Base-by-base conservation (phyloP, 2,888 invertebrate genomes). In the Slavum lentiscoides region DNA sequence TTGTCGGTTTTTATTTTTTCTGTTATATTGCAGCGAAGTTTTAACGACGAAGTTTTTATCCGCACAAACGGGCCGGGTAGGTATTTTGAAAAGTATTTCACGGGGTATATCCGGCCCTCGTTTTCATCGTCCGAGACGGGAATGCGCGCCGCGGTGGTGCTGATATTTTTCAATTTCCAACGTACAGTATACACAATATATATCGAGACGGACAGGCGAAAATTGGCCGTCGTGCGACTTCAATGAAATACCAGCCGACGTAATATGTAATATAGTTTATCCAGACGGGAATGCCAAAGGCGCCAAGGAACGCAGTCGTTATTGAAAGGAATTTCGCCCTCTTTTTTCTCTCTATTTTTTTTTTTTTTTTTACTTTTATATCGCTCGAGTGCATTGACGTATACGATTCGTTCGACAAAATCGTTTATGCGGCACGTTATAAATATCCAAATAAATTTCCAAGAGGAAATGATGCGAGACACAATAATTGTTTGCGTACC, bases 121-220 rank as follows among this genome's bases (percentile, higher is more conserved):
- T 5, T 4, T 15, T 7, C 2, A 4, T 30, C 53, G 11, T 15
- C 59, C 11, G 30, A 19, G 13, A n/a, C 69, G n/a, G 77, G 69
- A 77, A 80, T 80, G 39, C 64, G 19, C 3, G 58, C 43, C 7
- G 9, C 43, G 43, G 9, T 43, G n/a, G 30, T 2, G 61, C 68
- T 61, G 77, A 80, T 80, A 80, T 80, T 80, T 80, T 70, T 80
- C 77, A 80, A 80, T 80, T 80, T 80, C 39, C 64, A 70, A 80
- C 53, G 62, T 70, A 37, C 59, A 66, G 8, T 62, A 66, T 21
- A 75, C 39, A 23, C 23, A 21, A 61, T 61, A 68, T 49, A 68
- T 53, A 19, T 11, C 72, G 11, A 53, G 43, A 15, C 62, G 70
- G 61, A 49, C 53, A 43, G 64, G 62, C 62, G 70, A 70, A 80